A percentile compares a stretch with the other conserved stretches of the same genome.
phyloP scores from a whole-genome alignment of 2,797 vertebrate species.

The Poeciliopsis paucimaculata region DNA sequence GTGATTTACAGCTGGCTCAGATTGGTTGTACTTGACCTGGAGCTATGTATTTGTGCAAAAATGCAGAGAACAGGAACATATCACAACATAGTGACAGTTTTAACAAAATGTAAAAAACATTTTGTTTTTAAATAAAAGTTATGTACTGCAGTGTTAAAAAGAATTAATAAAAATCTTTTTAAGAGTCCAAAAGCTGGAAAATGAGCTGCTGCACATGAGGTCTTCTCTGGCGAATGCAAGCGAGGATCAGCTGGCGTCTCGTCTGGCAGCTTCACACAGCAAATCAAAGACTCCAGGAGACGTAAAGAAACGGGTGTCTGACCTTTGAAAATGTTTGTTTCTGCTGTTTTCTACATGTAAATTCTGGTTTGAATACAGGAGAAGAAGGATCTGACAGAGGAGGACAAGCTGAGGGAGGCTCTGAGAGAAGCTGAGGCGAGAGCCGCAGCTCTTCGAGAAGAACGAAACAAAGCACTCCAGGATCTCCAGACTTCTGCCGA shows the following conservation, averaged over 20 bases:
- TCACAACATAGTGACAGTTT: too few species aligned
- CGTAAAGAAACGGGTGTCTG: constrained; percentile 52
- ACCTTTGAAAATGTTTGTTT: background rate
- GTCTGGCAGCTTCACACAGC: constrained; percentile 2
- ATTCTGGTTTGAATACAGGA: constrained; percentile 38
- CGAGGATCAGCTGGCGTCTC: background rate
- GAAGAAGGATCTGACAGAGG: constrained; percentile 58
- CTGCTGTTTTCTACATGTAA: background rate
- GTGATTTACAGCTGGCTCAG: too few species aligned
- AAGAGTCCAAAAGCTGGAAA: constrained; percentile 79
- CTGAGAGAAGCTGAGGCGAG: constrained; percentile 67
- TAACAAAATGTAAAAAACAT: background rate
- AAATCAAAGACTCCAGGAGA: constrained; percentile 55
- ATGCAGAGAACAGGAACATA: too few species aligned
- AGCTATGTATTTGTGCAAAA: too few species aligned
- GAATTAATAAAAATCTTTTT: constrained; percentile 4
- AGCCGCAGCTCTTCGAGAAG: constrained; percentile 62
- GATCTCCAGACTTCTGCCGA: constrained; percentile 66
- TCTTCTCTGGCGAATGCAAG: constrained; percentile 8
- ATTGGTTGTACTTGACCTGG: too few species aligned
- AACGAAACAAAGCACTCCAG: constrained; percentile 63
- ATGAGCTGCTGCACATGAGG: constrained; percentile 75
- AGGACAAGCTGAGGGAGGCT: constrained; percentile 63
- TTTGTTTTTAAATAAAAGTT: too few species aligned
- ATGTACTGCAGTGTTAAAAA: background rate